phyloP scores from a whole-genome alignment of 2,888 invertebrate species.

The Cabera pusaria region DNA sequence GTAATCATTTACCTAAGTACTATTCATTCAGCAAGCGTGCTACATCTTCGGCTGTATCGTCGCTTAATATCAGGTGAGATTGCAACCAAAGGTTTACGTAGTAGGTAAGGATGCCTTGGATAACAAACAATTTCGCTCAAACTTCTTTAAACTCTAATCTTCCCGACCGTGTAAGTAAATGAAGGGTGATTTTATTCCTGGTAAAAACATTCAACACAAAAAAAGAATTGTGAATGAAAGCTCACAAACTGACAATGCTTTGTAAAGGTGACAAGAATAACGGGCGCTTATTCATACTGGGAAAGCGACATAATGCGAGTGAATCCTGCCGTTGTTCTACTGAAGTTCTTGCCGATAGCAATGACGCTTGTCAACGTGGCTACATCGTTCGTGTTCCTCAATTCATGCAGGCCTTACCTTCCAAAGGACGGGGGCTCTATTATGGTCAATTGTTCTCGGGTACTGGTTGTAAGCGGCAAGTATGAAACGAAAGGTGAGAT shows the following conservation, averaged over 20 bases:
- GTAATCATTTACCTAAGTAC: no score
- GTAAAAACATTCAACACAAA: no score
- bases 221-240: slow-evolving; percentile 17
- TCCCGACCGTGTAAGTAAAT: no score
- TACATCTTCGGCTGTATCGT: no score
- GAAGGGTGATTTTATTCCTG: no score
- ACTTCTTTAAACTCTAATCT: no score
- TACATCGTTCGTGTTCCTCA: slow-evolving; percentile 59
- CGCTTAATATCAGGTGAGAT: no score
- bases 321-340: slow-evolving; percentile 57
- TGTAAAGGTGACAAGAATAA: slow-evolving; percentile 64
- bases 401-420: slow-evolving; percentile 50
- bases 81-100: no score
- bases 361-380: slow-evolving; percentile 64
- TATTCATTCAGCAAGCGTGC: no score
- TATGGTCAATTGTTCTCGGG: slow-evolving; percentile 57
- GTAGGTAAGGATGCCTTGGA: no score
- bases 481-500: slow-evolving; percentile 49
- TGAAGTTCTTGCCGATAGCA: slow-evolving; percentile 68
- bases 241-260: slow-evolving; percentile 20
- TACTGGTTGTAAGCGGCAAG: slow-evolving; percentile 38
- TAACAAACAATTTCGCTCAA: no score
- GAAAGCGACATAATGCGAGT: slow-evolving; percentile 68
- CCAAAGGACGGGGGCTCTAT: slow-evolving; percentile 31
- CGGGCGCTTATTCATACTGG: slow-evolving; percentile 65